phyloP scores from a whole-genome alignment of 2,888 invertebrate species.

The Monochamus alternatus region DNA sequence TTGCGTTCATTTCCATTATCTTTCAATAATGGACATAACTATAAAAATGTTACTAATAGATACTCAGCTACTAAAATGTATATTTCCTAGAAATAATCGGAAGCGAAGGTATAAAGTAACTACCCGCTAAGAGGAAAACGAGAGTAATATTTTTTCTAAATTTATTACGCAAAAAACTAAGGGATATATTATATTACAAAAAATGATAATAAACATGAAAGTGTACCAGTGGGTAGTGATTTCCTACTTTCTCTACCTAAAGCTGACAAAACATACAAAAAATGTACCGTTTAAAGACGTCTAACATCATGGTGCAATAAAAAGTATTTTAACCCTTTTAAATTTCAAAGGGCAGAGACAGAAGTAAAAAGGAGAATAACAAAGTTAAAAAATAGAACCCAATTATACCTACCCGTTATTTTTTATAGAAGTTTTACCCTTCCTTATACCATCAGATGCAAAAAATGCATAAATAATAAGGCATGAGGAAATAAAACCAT shows the following conservation, averaged over 20 bases:
- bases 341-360: background rate
- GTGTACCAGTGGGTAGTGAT: background rate
- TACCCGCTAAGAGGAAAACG: background rate
- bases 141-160: background rate
- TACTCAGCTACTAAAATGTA: too few species aligned
- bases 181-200: background rate
- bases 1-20: too few species aligned
- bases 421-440: background rate
- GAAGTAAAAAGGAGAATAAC: conserved; percentile 6
- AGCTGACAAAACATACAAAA: background rate
- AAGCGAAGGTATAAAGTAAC: background rate
- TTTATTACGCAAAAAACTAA: conserved; percentile 2
- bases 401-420: conserved; percentile 1
- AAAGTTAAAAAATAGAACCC: conserved; percentile 7
- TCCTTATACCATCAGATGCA: background rate
- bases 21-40: too few species aligned
- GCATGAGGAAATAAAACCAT: background rate
- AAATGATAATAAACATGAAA: background rate
- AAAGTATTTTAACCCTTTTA: conserved; percentile 7
- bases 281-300: background rate
- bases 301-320: background rate
- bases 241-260: conserved; percentile 3
- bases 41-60: too few species aligned
- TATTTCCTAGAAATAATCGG: background rate
- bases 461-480: conserved; percentile 6